Conservation (phyloP, 92 coral and sea anemone genomes). For the Montipora capitata region DNA sequence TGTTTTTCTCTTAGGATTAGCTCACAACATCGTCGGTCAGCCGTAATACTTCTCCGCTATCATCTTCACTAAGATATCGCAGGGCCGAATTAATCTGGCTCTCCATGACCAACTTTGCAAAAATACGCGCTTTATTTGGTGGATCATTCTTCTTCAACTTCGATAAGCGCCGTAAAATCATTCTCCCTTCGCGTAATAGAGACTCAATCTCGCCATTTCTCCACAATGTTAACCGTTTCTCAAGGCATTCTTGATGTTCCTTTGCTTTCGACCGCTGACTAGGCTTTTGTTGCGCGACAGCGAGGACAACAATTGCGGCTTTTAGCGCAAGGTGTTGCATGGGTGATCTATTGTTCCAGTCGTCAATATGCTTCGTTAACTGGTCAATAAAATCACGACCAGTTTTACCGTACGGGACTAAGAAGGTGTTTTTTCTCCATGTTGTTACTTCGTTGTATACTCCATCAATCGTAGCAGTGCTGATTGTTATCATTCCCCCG, state of each 20-base stretch:
- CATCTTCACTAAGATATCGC: too few species aligned
- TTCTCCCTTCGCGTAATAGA: too few species aligned
- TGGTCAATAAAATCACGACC: too few species aligned
- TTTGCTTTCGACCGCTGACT: slow-evolving; percentile 51
- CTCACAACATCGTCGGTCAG: not conserved
- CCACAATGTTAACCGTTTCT: slow-evolving; percentile 33
- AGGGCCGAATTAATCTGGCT: slow-evolving; percentile 16
- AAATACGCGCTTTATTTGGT: slow-evolving; percentile 25
- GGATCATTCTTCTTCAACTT: slow-evolving; percentile 26
- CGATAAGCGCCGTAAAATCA: slow-evolving; percentile 6
- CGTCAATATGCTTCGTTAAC: too few species aligned
- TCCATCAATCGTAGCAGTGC: too few species aligned
- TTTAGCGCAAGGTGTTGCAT: slow-evolving; percentile 7
- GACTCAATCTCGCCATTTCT: not conserved
- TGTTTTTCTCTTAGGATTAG: slow-evolving; percentile 61
- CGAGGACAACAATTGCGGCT: slow-evolving; percentile 33
- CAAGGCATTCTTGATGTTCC: slow-evolving; percentile 58
- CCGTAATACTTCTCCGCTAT: too few species aligned
- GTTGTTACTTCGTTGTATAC: not conserved
- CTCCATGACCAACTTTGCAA: slow-evolving; percentile 32
- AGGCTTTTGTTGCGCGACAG: slow-evolving; percentile 53
- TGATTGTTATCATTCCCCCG: too few species aligned
- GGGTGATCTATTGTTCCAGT: too few species aligned
- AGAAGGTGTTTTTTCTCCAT: not conserved
- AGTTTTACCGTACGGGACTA: not conserved